Evolutionary conservation across 2,888 invertebrate species (phyloP).

Genomic region (Diabrotica balteata): DNA sequence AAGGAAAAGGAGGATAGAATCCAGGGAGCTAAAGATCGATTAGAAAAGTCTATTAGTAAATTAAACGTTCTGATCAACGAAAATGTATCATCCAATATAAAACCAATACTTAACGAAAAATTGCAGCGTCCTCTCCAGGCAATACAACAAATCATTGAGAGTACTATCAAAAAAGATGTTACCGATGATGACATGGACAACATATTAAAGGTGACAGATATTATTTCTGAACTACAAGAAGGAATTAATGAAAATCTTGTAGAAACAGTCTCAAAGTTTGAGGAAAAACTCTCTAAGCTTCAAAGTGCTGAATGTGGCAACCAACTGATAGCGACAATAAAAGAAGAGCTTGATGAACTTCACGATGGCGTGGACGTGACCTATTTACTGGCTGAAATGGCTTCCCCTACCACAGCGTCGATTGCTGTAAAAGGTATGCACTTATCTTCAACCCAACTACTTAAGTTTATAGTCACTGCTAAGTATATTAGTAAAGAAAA

Average conservation of each 20-base stretch:
- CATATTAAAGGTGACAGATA: constrained; percentile 46
- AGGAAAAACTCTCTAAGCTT: constrained; percentile 40
- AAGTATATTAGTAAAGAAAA: constrained; percentile 49
- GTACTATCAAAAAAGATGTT: constrained; percentile 32
- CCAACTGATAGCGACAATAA: not conserved
- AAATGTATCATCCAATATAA: constrained; percentile 31
- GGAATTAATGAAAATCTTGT: not conserved
- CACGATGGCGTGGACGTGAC: constrained; percentile 2
- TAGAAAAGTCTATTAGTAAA: constrained; percentile 37
- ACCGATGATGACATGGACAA: constrained; percentile 42
- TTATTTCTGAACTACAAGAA: constrained; percentile 16
- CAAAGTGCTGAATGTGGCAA: constrained; percentile 28
- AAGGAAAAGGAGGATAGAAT: constrained; percentile 40
- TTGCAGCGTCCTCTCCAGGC: constrained; percentile 51
- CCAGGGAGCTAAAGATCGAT: constrained; percentile 10
- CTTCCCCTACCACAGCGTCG: constrained; percentile 33
- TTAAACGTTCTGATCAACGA: constrained; percentile 42
- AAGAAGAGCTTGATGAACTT: not conserved
- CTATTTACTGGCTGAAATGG: constrained; percentile 5
- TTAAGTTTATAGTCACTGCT: constrained; percentile 49
- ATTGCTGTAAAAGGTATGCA: constrained; percentile 49
- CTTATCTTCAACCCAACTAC: constrained; percentile 45
- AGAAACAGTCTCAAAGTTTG: constrained; percentile 40
- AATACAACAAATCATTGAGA: constrained; percentile 42
- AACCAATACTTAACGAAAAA: constrained; percentile 45